Percentiles rank a stretch among this genome's conserved stretches.
Evolutionary conservation across 2,113 vertebrate species (phyloP).

Genomic region (Hymenochirus boettgeri): DNA sequence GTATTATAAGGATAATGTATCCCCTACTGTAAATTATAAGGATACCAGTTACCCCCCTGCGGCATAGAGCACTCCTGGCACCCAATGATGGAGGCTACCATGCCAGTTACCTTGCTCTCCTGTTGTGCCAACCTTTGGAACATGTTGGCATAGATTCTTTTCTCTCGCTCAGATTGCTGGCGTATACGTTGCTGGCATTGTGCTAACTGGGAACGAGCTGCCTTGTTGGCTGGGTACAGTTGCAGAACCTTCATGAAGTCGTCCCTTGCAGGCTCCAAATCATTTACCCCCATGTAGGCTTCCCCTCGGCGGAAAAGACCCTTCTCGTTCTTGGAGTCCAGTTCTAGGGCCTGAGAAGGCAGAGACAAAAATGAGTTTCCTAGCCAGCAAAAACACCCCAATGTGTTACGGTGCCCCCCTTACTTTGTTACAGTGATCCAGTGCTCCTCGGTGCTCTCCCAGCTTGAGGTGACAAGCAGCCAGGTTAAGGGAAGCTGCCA

Average conservation of each 20-base stretch:
- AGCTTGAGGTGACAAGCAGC: conserved; percentile 94
- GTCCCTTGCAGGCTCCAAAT: conserved; percentile 79
- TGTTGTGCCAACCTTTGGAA: conserved; percentile 89
- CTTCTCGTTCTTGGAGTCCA: conserved; percentile 85
- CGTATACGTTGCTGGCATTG: conserved; percentile 85
- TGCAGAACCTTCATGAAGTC: conserved; percentile 87
- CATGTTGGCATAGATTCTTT: conserved; percentile 95
- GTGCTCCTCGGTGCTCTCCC: conserved; percentile 75
- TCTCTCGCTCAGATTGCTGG: conserved; percentile 89
- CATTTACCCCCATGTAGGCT: conserved; percentile 81
- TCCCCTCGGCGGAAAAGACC: conserved; percentile 91
- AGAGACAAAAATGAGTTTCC: not conserved
- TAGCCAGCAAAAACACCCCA: not conserved
- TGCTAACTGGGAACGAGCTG: conserved; percentile 80
- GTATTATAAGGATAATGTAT: no score
- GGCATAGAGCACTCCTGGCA: not conserved
- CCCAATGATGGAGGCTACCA: not conserved
- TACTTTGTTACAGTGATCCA: conserved; percentile 94
- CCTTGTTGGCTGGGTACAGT: conserved; percentile 91
- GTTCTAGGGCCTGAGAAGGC: conserved; percentile 74
- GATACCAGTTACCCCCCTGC: not conserved
- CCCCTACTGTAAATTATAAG: no score
- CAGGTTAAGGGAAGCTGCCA: conserved; percentile 90
- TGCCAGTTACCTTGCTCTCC: conserved; percentile 75
- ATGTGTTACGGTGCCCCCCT: not conserved